These are phyloP conservation scores for Athrips mouffetella DNA, from an alignment of 2,888 invertebrate genomes.

Conservation along the genomic window DNA sequence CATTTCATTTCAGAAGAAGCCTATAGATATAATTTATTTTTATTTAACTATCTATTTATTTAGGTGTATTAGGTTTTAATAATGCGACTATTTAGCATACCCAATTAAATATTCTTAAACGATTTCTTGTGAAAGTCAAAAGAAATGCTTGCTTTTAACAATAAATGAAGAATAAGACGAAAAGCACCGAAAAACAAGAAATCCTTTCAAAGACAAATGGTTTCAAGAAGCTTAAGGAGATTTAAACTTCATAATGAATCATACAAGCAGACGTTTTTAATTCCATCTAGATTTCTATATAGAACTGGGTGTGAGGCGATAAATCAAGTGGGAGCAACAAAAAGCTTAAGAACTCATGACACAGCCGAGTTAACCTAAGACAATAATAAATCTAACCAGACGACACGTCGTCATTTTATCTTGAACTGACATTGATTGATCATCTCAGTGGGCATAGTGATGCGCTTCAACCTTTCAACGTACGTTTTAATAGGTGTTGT, in stretches of 20 bases:
- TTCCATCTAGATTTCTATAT: slow-evolving; percentile 3
- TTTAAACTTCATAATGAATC: slow-evolving; percentile 7
- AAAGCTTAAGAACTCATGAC: slow-evolving; percentile 49
- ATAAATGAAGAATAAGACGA: no score
- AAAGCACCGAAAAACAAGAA: no score
- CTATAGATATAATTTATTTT: no score
- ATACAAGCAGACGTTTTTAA: slow-evolving; percentile 11
- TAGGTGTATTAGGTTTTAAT: no score
- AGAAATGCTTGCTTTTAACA: no score
- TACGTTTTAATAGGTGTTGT: neutral
- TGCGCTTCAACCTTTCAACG: neutral
- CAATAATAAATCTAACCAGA: slow-evolving; percentile 57
- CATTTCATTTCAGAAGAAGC: no score
- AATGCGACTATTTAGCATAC: no score
- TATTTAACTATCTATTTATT: no score
- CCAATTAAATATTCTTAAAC: no score
- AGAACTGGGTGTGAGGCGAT: slow-evolving; percentile 33
- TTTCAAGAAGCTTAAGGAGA: neutral
- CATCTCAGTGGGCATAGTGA: slow-evolving; percentile 26
- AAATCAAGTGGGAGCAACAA: slow-evolving; percentile 40
- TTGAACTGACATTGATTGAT: slow-evolving; percentile 54
- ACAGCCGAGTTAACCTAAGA: slow-evolving; percentile 48
- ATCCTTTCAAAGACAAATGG: neutral
- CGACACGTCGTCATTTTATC: slow-evolving; percentile 42
- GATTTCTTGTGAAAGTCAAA: no score